These are phyloP conservation scores for Zoanthus gigantus DNA, from an alignment of 92 coral and sea anemone genomes.

Conservation along the genomic window DNA sequence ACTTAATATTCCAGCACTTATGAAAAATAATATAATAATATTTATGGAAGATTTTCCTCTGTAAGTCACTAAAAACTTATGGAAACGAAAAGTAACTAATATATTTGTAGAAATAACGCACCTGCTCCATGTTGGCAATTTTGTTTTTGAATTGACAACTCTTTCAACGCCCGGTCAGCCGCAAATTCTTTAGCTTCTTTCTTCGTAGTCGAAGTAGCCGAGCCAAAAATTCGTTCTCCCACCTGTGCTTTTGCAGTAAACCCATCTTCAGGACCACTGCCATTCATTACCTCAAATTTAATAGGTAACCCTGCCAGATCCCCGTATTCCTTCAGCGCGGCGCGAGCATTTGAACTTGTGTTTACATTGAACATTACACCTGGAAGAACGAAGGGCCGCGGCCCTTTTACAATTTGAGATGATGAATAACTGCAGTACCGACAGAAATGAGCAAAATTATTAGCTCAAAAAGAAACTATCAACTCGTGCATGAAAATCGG, in stretches of 20 bases:
- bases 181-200: constrained; percentile 90
- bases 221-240: constrained; percentile 70
- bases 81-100: too few species aligned
- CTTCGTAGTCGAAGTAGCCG: constrained; percentile 77
- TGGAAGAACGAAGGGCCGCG: neutral
- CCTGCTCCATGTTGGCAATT: neutral
- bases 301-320: constrained; percentile 70
- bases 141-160: constrained; percentile 61
- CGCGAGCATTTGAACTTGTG: constrained; percentile 77
- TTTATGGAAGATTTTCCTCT: too few species aligned
- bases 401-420: neutral
- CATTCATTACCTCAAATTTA: constrained; percentile 60
- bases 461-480: too few species aligned
- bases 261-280: constrained; percentile 25
- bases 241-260: constrained; percentile 74
- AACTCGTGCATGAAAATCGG: too few species aligned
- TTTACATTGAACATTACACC: constrained; percentile 56
- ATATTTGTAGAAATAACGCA: neutral
- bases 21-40: too few species aligned
- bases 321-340: constrained; percentile 90
- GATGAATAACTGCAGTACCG: constrained; percentile 19
- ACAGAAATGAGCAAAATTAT: neutral
- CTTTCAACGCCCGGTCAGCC: constrained; percentile 87
- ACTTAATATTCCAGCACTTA: too few species aligned
- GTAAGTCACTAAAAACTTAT: too few species aligned